These are phyloP conservation scores for Hyposoter didymator DNA, from an alignment of 2,888 invertebrate genomes.

Conservation along the genomic window DNA sequence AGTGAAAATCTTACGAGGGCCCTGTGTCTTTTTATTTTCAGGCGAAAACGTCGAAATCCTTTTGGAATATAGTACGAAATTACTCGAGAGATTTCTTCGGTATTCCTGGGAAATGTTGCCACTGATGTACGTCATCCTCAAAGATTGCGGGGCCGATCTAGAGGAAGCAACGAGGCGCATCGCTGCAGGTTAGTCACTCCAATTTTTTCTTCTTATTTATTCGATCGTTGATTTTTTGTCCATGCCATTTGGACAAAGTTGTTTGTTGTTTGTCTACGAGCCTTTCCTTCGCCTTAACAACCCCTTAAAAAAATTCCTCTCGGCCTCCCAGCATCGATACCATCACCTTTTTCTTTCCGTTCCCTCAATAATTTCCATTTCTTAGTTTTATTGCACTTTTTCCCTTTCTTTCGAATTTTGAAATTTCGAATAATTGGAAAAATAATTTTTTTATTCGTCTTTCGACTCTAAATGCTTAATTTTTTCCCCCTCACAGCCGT, in stretches of 20 bases:
- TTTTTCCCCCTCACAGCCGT: conserved; percentile 63
- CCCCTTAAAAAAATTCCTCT: neutral
- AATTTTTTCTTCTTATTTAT: neutral
- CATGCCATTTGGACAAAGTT: neutral
- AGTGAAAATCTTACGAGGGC: neutral
- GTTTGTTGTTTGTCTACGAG: neutral
- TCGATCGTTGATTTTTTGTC: neutral
- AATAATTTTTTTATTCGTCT: neutral
- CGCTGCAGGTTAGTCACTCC: conserved; percentile 88
- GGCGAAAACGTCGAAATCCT: conserved; percentile 86
- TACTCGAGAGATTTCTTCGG: conserved; percentile 86
- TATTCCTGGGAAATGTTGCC: conserved; percentile 94
- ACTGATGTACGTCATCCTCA: conserved; percentile 91
- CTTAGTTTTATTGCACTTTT: neutral
- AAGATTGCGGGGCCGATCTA: conserved; percentile 90
- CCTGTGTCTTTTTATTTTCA: conserved; percentile 75
- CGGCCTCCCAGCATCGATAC: neutral
- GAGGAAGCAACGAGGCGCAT: conserved; percentile 91
- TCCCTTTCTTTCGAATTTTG: neutral
- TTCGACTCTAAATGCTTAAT: neutral
- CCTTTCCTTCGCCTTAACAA: neutral
- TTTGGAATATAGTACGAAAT: conserved; percentile 90
- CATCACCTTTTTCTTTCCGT: neutral
- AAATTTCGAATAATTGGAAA: neutral
- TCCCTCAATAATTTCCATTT: neutral